Percentiles rank a stretch among this genome's conserved stretches.
phyloP scores from a whole-genome alignment of 2,888 invertebrate species.

The Eupithecia tripunctaria region DNA sequence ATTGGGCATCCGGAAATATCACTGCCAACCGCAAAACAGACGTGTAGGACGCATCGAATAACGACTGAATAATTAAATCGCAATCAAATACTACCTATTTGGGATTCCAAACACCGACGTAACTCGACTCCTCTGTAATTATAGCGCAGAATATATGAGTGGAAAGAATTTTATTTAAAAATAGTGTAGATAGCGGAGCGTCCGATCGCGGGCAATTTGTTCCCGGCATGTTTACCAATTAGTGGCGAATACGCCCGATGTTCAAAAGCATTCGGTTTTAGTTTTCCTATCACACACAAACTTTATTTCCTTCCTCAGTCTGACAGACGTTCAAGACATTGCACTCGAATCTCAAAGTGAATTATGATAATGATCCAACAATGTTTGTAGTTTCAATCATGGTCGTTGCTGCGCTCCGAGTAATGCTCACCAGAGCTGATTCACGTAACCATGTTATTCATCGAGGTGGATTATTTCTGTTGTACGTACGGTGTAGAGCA shows the following conservation, averaged over 20 bases:
- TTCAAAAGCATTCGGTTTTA: conserved; percentile 42
- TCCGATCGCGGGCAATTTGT: conserved; percentile 61
- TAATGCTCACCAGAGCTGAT: conserved; percentile 53
- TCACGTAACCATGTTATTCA: conserved; percentile 69
- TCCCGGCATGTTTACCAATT: conserved; percentile 76
- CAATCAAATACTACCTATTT: conserved; percentile 71
- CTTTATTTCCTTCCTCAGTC: conserved; percentile 50
- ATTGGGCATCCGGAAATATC: conserved; percentile 49
- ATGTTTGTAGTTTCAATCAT: conserved; percentile 60
- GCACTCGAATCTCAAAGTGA: conserved; percentile 48
- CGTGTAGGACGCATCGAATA: conserved; percentile 58
- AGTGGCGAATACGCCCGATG: conserved; percentile 54
- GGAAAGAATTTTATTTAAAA: conserved; percentile 80
- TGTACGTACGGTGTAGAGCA: conserved; percentile 57
- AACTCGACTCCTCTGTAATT: conserved; percentile 60
- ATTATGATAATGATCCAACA: conserved; percentile 46
- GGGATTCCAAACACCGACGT: conserved; percentile 65
- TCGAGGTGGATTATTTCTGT: conserved; percentile 58
- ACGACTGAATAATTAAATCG: conserved; percentile 71
- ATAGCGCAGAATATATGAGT: conserved; percentile 72
- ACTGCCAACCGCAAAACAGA: conserved; percentile 49
- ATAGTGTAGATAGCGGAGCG: conserved; percentile 62
- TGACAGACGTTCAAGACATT: conserved; percentile 61
- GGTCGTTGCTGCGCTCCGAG: conserved; percentile 50
- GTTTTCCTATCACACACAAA: conserved; percentile 27